phyloP scores from a whole-genome alignment of 2,888 invertebrate species.

The Fragum sueziense region DNA sequence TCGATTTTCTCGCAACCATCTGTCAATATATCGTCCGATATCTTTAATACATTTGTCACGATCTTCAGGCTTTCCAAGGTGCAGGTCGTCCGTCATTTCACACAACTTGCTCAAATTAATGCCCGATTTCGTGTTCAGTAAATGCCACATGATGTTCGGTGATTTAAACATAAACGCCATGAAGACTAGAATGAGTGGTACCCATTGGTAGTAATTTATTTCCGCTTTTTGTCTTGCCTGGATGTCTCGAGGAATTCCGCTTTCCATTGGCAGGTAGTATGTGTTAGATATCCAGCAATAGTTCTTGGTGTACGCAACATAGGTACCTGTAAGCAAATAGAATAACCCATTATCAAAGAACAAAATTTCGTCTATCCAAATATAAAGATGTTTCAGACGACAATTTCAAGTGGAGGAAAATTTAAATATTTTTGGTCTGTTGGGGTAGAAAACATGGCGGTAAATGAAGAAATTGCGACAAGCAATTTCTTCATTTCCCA shows the following conservation, averaged over 20 bases:
- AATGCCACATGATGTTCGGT: conserved; percentile 67
- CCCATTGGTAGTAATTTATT: conserved; percentile 81
- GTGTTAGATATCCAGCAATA: conserved; percentile 84
- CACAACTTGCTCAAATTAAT: conserved; percentile 64
- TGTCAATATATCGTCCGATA: conserved; percentile 65
- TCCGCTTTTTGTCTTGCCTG: conserved; percentile 64
- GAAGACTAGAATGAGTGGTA: conserved; percentile 79
- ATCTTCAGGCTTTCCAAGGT: conserved; percentile 64
- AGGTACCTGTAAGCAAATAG: conserved; percentile 78
- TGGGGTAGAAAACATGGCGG: not conserved
- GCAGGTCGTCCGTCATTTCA: conserved; percentile 56
- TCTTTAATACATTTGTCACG: conserved; percentile 60
- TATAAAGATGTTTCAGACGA: too few species aligned
- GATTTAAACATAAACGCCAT: conserved; percentile 69
- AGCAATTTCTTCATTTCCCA: conserved; percentile 4
- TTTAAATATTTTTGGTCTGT: not conserved
- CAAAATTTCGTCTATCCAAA: not conserved
- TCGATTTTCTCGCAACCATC: conserved; percentile 67
- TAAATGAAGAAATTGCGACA: not conserved
- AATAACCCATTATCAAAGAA: not conserved
- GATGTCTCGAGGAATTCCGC: conserved; percentile 61
- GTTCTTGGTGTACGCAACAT: conserved; percentile 84
- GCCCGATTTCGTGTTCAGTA: conserved; percentile 66
- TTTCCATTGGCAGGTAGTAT: conserved; percentile 81
- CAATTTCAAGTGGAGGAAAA: too few species aligned